Evolutionary conservation across 1,140 invertebrate species (phyloP), one percentile per base, ranked within the genome.

Genomic region (Notospermus geniculatus): DNA sequence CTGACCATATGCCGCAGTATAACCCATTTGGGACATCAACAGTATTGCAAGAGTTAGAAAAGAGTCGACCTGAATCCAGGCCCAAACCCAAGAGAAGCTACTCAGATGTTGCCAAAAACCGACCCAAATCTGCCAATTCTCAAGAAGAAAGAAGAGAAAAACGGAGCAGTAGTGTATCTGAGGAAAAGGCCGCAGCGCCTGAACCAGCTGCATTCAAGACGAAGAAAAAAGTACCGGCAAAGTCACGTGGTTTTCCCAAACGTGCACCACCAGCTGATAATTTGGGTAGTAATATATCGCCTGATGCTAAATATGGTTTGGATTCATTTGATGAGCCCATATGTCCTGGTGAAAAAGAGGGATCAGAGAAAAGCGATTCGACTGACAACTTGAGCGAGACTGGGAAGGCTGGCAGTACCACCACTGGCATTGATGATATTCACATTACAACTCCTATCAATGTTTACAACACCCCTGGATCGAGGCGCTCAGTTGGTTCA

Each of bases 281-380:
- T 43, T 58, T 67, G 41, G 62, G 62, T 32, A 63, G 57, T 23
- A 57, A 64, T 39, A 64, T 70, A n/a, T 64, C 41, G 41, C 71
- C 71, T n/a, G 64, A 71, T 57, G 71, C 71, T 36, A 71, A 67
- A 27, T 73, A 73, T 65, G 71, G 71, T 17, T 58, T 73, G 11
- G 71, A 73, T 58, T 63, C 67, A 22, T 73, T 73, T 70, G 70
- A 73, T 22, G 68, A 70, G 30, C 23, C 46, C 4, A n/a, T 50
- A 39, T 30, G 39, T 43, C n/a, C 36, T 17, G 54, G 52, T 45
- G 43, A 23, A 2, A 23, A 57, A 36, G 50, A 54, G 17, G 55
- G 58, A 36, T 46, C 39, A 22, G 36, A 29, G 22, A 66, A 50
- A 45, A 60, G 32, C 22, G 22, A 25, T 19, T 30, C 54, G 23